These are phyloP conservation scores for Podarcis raffonei DNA, from an alignment of 2,113 vertebrate species.

Conservation along the genomic window DNA sequence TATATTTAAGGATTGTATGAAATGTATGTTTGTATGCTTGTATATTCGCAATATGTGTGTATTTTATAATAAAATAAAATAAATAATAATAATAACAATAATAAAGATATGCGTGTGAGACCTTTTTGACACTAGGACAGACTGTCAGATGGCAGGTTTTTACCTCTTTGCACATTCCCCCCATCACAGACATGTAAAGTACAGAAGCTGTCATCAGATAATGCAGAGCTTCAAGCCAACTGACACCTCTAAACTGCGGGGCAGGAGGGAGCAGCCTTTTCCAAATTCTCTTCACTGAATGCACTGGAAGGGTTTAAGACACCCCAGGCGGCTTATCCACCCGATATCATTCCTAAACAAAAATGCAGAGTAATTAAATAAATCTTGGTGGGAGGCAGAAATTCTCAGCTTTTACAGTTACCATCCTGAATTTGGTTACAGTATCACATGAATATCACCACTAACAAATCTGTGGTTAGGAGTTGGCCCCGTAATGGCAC, in stretches of 20 bases:
- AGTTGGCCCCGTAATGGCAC: slow-evolving; percentile 39
- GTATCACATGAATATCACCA: background rate
- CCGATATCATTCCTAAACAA: background rate
- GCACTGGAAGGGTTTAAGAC: background rate
- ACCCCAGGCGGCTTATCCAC: background rate
- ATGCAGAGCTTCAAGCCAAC: background rate
- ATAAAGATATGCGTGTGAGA: background rate
- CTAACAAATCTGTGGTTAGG: slow-evolving; percentile 31
- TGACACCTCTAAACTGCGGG: background rate
- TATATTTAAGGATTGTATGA: no score
- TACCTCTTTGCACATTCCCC: background rate
- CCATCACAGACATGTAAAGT: background rate
- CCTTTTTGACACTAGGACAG: background rate
- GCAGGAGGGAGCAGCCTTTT: background rate
- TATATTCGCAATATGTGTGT: no score
- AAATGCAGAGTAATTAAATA: background rate
- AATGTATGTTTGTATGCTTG: no score
- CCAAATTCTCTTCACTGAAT: background rate
- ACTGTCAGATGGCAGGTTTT: background rate
- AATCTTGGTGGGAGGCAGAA: background rate
- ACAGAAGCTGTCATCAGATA: background rate
- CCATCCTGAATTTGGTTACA: slow-evolving; percentile 26
- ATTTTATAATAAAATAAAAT: no score
- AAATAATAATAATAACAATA: no score
- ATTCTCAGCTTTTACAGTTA: background rate